Evolutionary conservation across 1,140 invertebrate species (phyloP).

Genomic region (Sinonovacula constricta): DNA sequence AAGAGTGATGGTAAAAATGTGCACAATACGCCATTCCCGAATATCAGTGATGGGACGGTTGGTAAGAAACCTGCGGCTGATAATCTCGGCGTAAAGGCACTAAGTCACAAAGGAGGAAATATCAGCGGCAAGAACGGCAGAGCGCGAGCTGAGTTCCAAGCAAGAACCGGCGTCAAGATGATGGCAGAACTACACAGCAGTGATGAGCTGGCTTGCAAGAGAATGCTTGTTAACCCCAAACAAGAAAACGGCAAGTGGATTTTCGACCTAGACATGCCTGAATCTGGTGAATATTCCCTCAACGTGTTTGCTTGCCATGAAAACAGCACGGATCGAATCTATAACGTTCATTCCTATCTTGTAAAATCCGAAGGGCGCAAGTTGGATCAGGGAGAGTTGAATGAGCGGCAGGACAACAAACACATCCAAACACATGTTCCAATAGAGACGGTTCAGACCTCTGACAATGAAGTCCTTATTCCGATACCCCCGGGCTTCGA

Average conservation of each 20-base stretch:
- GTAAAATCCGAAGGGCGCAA: slow-evolving; percentile 66
- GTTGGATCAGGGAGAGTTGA: slow-evolving; percentile 35
- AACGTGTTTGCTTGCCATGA: slow-evolving; percentile 73
- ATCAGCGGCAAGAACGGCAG: slow-evolving; percentile 63
- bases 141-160: slow-evolving; percentile 60
- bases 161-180: slow-evolving; percentile 64
- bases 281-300: slow-evolving; percentile 72
- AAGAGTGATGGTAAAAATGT: slow-evolving; percentile 58
- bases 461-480: slow-evolving; percentile 68
- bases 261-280: slow-evolving; percentile 70
- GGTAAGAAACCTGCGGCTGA: slow-evolving; percentile 63
- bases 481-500: slow-evolving; percentile 63
- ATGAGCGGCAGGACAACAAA: slow-evolving; percentile 27
- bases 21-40: slow-evolving; percentile 68
- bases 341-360: slow-evolving; percentile 73
- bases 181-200: slow-evolving; percentile 72
- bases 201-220: slow-evolving; percentile 62
- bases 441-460: slow-evolving; percentile 70
- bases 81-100: slow-evolving; percentile 66
- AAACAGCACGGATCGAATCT: slow-evolving; percentile 60
- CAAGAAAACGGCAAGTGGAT: slow-evolving; percentile 66
- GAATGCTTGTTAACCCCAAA: slow-evolving; percentile 55
- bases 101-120: slow-evolving; percentile 60
- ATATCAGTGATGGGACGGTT: slow-evolving; percentile 66
- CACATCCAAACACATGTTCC: slow-evolving; percentile 50